Conservation (phyloP, 2,888 invertebrate genomes). For the Invenusta paracnida region DNA sequence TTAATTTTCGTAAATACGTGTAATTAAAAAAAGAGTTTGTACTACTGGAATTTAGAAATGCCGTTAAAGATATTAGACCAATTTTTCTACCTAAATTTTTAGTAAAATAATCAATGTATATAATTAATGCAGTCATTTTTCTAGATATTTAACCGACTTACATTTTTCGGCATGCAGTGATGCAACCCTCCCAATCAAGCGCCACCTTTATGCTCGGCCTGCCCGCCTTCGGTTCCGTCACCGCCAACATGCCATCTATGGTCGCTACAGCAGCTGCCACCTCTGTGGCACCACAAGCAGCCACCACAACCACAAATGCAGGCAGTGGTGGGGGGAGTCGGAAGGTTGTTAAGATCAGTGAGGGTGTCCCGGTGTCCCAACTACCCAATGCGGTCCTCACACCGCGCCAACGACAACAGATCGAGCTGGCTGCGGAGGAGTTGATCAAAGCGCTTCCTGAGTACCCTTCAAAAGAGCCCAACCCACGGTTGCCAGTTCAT, state of each 20-base stretch:
- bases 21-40: no score
- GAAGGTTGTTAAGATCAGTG: conserved; percentile 28
- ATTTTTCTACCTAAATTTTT: no score
- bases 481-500: not conserved
- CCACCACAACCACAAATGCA: no score
- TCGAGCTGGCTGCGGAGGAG: conserved; percentile 35
- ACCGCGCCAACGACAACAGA: conserved; percentile 12
- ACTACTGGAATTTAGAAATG: no score
- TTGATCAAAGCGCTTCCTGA: conserved; percentile 31
- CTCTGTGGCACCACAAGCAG: not conserved
- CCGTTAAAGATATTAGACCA: no score
- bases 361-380: conserved; percentile 36
- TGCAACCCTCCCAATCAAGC: not conserved
- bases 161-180: no score
- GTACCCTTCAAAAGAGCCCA: conserved; percentile 2
- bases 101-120: no score
- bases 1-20: no score
- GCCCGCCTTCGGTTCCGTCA: not conserved
- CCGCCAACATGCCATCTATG: not conserved
- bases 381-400: conserved; percentile 40
- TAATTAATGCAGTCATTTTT: not conserved
- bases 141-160: no score
- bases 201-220: not conserved
- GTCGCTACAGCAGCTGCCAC: not conserved
- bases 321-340: conserved; percentile 6